A percentile compares a stretch with the other conserved stretches of the same genome.
Conservation (phyloP, 2,113 vertebrate genomes). For the Rhodinocichla rosea region DNA sequence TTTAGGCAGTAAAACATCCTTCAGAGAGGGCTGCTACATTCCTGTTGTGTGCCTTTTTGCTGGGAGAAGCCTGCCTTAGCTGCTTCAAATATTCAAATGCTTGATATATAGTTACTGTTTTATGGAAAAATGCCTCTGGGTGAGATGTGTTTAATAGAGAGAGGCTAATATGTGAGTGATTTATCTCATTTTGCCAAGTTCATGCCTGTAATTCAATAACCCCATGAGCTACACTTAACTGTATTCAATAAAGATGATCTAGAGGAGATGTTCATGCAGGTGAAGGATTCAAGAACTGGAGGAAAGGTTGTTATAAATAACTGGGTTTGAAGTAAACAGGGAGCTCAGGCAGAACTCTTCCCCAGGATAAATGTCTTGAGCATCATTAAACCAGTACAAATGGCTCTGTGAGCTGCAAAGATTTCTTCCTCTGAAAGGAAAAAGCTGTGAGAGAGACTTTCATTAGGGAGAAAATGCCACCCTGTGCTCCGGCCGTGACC, state of each 20-base stretch:
- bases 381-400: slow-evolving; percentile 31
- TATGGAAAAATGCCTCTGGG: slow-evolving; percentile 48
- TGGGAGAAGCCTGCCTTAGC: neutral
- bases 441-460: slow-evolving; percentile 11
- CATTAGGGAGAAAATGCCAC: slow-evolving; percentile 10
- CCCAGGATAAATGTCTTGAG: neutral
- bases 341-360: slow-evolving; percentile 29
- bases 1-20: neutral
- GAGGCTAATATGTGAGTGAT: slow-evolving; percentile 52
- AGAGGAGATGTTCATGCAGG: neutral
- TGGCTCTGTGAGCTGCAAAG: neutral
- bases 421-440: slow-evolving; percentile 16
- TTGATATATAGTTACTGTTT: slow-evolving; percentile 35
- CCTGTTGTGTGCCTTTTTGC: neutral
- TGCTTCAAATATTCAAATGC: neutral
- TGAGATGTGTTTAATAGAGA: slow-evolving; percentile 61
- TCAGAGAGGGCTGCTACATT: neutral
- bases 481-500: neutral
- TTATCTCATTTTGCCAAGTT: slow-evolving; percentile 63
- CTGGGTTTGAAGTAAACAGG: slow-evolving; percentile 12
- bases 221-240: slow-evolving; percentile 50
- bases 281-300: slow-evolving; percentile 52
- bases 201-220: slow-evolving; percentile 49
- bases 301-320: slow-evolving; percentile 51
- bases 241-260: slow-evolving; percentile 62